Evolutionary conservation across 2,797 vertebrate species (phyloP), one percentile per base, ranked within the genome.

Genomic region (Acrocephalus scirpaceus): DNA sequence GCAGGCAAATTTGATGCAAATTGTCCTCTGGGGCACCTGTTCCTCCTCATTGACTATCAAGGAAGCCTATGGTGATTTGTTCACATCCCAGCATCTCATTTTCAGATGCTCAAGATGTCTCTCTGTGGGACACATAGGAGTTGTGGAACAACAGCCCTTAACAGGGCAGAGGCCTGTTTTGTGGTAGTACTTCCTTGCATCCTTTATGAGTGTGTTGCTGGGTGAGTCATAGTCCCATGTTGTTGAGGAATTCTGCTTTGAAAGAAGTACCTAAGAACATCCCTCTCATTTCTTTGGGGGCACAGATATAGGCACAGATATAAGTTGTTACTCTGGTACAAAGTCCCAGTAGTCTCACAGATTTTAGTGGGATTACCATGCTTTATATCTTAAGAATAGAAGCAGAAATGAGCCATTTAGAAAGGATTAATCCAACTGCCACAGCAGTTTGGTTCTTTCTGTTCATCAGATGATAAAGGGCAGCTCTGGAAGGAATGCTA

Each of bases 71-170:
- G 3, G 58, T 62, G 42, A 38, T 32, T 84, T 4, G 0, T 51
- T 84, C 58, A 67, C 38, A 57, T 77, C 69, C 50, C 42, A 38
- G 16, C 65, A 18, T 40, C 45, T 61, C 16, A 38, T 61, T 90
- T 78, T 64, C 7, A 67, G 53, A 45, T 80, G 38, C 29, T n/a
- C 0, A 0, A 86, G 57, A 29, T 0, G 0, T 61, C 16, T 25
- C 38, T 57, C 17, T 83, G 19, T 38, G 48, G 26, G 32, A 38
- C 45, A 69, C 11, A 21, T 26, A n/a, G 22, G 13, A 51, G 14
- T 1, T 73, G 61, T 66, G 71, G 71, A 91, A 51, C 16, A 48
- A 48, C 11, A 23, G 7, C 26, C 12, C 8, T 47, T 25, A 60
- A 53, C 2, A 77, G 17, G 32, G 12, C 64, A 85, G 48, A 64